Base-by-base conservation (phyloP, 1,140 invertebrate species). In the Aphidius ervi region DNA sequence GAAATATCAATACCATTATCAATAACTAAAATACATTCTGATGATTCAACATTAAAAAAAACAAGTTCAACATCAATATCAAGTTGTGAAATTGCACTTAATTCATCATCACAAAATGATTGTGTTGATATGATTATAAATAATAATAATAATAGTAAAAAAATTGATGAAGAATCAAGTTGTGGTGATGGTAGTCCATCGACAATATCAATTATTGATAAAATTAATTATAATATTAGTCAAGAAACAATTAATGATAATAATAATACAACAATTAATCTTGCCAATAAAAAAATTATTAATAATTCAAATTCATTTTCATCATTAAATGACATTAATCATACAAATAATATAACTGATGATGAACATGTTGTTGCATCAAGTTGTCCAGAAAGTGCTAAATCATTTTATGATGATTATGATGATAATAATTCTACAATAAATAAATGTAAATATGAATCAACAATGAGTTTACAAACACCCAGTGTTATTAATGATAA, bases 71-170 rank as follows among this genome's bases (percentile, higher is more conserved):
- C 79, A 64, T 80, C 78, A 5, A 73, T 80, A 61, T 79, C 77
- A 56, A 80, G 78, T 46, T 80, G 78, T 42, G 78, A 80, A 75
- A 80, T 79, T 76, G 78, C 78, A 46, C 59, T 80, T 10, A 74
- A 71, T 39, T 67, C 65, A 48, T 76, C 75, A 50, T 31, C 23
- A 31, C 23, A 77, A 50, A 67, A 70, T 9, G 78, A 78, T 37
- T 58, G 54, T 9, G 71, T 62, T 6, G 72, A 77, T 5, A 73
- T 76, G 37, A 5, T 42, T 3, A 49, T 37, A n/a, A 41, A 41
- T 6, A 72, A 68, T 63, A 71, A 67, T 4, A 76, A 72, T 39
- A 70, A 65, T 5, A 74, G 65, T 43, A 69, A 47, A 66, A 63
- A 54, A n/a, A 10, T 57, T 59, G 9, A 23, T 53, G 31, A 54